These are phyloP conservation scores for Yponomeuta evonymella DNA, from an alignment of 2,888 invertebrate genomes.

Conservation along the genomic window DNA sequence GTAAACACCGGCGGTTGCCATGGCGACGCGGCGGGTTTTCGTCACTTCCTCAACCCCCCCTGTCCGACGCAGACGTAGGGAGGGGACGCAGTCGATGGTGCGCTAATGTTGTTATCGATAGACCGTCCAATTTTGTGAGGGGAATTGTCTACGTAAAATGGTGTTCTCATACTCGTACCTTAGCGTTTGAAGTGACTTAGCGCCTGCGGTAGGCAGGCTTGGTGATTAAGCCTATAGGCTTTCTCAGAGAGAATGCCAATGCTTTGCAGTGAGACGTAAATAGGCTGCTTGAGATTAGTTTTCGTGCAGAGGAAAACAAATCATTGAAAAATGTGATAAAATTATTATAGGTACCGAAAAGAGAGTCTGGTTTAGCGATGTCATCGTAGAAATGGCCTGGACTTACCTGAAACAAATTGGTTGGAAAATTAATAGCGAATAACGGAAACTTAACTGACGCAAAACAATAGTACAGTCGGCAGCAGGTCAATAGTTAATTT, in stretches of 20 bases:
- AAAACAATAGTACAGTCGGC: background rate
- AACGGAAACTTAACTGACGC: background rate
- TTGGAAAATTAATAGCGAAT: background rate
- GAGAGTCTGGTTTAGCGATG: background rate
- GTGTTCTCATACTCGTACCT: too few relatives aligned
- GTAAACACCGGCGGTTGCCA: constrained; percentile 72
- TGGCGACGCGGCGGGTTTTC: constrained; percentile 59
- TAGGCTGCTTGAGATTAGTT: too few relatives aligned
- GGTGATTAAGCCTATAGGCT: too few relatives aligned
- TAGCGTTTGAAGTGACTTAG: too few relatives aligned
- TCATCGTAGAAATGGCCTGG: background rate
- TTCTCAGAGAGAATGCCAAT: too few relatives aligned
- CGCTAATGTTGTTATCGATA: background rate
- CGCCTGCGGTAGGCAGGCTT: too few relatives aligned
- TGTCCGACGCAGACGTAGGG: constrained; percentile 9
- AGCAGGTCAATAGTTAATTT: too few relatives aligned
- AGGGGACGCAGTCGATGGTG: background rate
- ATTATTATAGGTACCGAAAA: background rate
- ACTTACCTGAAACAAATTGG: background rate
- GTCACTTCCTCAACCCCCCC: constrained; percentile 38
- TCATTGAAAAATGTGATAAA: background rate
- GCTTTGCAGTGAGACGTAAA: too few relatives aligned
- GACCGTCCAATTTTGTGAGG: too few relatives aligned
- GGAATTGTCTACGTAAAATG: too few relatives aligned
- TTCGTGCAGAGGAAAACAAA: too few relatives aligned